phyloP scores from a whole-genome alignment of 2,113 vertebrate species.

The Lethenteron reissneri region DNA sequence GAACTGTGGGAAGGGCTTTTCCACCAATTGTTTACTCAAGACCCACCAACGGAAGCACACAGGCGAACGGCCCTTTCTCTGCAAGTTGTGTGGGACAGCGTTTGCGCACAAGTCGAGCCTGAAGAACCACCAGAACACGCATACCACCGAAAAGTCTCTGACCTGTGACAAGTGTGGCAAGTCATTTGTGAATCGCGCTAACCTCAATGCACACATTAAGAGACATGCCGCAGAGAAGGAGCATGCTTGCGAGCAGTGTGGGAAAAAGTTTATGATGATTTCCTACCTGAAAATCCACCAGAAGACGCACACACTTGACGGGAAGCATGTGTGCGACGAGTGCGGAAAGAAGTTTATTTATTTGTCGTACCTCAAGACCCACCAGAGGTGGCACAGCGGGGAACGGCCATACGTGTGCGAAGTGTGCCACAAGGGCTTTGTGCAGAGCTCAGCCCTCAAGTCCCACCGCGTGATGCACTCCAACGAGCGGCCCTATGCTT shows the following conservation, averaged over 20 bases:
- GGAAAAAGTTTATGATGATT: not conserved
- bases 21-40: not conserved
- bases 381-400: slow-evolving; percentile 9
- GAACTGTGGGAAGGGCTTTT: slow-evolving; percentile 1
- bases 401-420: not conserved
- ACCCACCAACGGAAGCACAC: not conserved
- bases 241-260: not conserved
- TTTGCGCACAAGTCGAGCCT: slow-evolving; percentile 4
- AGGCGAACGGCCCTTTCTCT: not conserved
- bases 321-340: slow-evolving; percentile 14
- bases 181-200: slow-evolving; percentile 3
- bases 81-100: not conserved
- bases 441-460: not conserved
- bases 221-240: not conserved
- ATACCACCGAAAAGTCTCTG: not conserved
- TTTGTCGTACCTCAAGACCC: slow-evolving; percentile 16
- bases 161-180: not conserved
- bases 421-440: not conserved
- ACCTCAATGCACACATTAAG: not conserved
- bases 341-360: slow-evolving; percentile 16
- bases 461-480: not conserved
- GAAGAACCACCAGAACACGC: not conserved
- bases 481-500: slow-evolving; percentile 6
- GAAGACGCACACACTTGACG: not conserved
- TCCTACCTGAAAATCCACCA: accelerated